A percentile compares a stretch with the other conserved stretches of the same genome.
Evolutionary conservation across 2,797 vertebrate genomes (phyloP).

Genomic region (Acanthurus tractus): DNA sequence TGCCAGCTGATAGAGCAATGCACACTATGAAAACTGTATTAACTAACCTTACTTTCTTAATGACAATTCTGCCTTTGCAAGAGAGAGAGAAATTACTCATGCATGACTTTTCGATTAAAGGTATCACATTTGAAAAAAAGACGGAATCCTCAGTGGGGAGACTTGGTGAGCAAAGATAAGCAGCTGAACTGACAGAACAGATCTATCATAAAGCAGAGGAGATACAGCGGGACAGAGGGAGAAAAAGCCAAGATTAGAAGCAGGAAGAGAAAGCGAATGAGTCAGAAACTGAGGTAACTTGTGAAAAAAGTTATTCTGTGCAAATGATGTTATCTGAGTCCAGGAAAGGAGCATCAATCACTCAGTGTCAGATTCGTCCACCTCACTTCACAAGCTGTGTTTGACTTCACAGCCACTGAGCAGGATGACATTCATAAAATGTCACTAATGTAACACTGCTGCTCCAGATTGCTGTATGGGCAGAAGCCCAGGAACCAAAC

Average conservation of each 20-base stretch:
- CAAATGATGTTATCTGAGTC: constrained; percentile 53
- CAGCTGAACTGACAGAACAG: constrained; percentile 47
- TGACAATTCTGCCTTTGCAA: constrained; percentile 32
- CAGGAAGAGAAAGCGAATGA: constrained; percentile 45
- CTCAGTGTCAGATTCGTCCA: constrained; percentile 56
- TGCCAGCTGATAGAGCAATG: not conserved
- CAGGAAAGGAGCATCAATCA: constrained; percentile 56
- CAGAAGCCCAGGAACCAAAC: not conserved
- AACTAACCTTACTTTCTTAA: constrained; percentile 15
- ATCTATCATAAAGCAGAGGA: constrained; percentile 65
- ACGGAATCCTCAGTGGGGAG: constrained; percentile 40
- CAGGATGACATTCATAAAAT: constrained; percentile 68
- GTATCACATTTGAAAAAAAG: constrained; percentile 48
- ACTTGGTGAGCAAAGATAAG: constrained; percentile 68
- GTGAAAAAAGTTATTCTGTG: constrained; percentile 49
- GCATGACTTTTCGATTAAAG: constrained; percentile 35
- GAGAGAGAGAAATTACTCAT: constrained; percentile 23
- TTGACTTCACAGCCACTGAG: constrained; percentile 52
- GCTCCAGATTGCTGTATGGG: constrained; percentile 9
- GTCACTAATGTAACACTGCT: constrained; percentile 39
- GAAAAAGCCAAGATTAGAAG: constrained; percentile 29
- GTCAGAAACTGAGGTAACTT: constrained; percentile 46
- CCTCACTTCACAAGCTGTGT: constrained; percentile 54
- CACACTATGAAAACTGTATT: constrained; percentile 1
- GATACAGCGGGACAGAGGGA: constrained; percentile 33